Evolutionary conservation across 1,140 invertebrate species (phyloP).

Genomic region (Brachionus paranguensis): DNA sequence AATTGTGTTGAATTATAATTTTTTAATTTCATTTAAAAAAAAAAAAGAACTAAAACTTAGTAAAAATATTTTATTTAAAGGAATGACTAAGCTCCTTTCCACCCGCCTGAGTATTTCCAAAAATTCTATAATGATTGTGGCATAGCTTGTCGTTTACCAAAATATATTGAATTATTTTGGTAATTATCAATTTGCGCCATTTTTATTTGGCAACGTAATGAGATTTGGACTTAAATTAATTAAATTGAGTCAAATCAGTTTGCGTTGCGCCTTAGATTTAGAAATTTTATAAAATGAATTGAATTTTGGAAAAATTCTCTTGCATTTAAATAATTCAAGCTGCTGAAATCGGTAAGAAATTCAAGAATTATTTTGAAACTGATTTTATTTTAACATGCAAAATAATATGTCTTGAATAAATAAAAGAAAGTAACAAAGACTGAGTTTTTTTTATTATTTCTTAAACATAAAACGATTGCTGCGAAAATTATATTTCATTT

Average conservation of each 20-base stretch:
- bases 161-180: neutral
- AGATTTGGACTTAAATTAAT: neutral
- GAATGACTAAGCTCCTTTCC: too few species aligned
- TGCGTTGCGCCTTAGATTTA: neutral
- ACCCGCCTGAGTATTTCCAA: too few species aligned
- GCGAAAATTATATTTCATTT: too few species aligned
- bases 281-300: neutral
- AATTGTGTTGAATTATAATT: too few species aligned
- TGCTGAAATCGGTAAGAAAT: neutral
- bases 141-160: neutral
- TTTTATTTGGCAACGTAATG: neutral
- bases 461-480: too few species aligned
- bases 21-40: too few species aligned
- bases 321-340: neutral
- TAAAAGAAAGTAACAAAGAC: too few species aligned
- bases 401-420: neutral
- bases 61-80: too few species aligned
- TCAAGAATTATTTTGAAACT: neutral
- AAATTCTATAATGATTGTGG: neutral
- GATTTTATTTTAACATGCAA: neutral
- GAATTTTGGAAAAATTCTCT: neutral
- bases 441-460: too few species aligned
- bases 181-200: neutral
- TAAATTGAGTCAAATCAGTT: neutral
- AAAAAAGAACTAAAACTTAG: too few species aligned